These are phyloP conservation scores for Watersipora subatra DNA, from an alignment of 1,140 invertebrate species.

Conservation along the genomic window DNA sequence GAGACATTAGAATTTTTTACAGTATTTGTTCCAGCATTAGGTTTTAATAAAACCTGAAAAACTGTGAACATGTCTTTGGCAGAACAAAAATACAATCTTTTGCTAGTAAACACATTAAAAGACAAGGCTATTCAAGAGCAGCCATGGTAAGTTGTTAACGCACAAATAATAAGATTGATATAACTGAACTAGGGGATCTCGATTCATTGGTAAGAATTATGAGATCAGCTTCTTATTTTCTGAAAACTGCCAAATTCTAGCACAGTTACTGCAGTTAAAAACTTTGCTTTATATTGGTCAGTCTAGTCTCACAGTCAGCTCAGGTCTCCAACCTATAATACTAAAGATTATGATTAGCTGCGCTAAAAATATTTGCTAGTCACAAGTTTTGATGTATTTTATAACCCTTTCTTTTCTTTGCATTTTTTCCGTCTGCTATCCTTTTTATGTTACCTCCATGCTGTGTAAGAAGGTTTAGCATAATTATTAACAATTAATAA, in stretches of 20 bases:
- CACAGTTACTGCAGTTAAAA: background rate
- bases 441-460: too few species aligned
- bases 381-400: too few species aligned
- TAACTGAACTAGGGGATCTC: background rate
- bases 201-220: background rate
- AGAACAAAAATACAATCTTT: conserved; percentile 28
- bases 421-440: too few species aligned
- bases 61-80: conserved; percentile 16
- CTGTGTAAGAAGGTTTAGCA: too few species aligned
- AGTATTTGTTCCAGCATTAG: too few species aligned
- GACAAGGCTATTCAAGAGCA: conserved; percentile 25
- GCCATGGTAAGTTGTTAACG: conserved; percentile 21
- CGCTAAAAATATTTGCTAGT: too few species aligned
- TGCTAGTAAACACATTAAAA: conserved; percentile 21
- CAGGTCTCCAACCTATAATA: background rate
- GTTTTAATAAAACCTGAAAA: too few species aligned
- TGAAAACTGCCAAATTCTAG: background rate
- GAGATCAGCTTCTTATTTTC: background rate
- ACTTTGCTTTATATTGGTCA: background rate
- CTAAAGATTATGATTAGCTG: too few species aligned
- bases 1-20: too few species aligned
- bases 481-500: too few species aligned
- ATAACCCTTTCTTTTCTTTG: too few species aligned
- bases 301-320: background rate
- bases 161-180: too few species aligned